A percentile compares a stretch with the other conserved stretches of the same genome.
Evolutionary conservation across 2,888 invertebrate species (phyloP).

Genomic region (Tenthredo distinguenda): DNA sequence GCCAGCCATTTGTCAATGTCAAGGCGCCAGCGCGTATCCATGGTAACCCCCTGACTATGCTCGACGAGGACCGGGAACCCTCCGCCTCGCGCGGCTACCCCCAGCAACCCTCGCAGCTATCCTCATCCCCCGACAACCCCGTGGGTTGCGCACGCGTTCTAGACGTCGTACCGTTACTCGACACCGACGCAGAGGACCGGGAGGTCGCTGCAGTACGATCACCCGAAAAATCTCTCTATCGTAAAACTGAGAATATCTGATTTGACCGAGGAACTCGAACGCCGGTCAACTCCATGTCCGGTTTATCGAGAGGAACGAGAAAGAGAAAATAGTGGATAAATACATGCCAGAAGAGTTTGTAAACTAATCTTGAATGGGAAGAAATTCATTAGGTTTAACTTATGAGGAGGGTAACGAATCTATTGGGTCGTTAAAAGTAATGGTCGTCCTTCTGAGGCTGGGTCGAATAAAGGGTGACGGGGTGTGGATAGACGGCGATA

Average conservation of each 20-base stretch:
- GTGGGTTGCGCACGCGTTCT: conserved; percentile 58
- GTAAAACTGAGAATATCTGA: neutral
- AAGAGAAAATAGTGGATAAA: neutral
- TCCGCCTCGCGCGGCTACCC: conserved; percentile 60
- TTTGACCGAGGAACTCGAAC: neutral
- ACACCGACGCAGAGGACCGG: conserved; percentile 45
- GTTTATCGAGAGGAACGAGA: neutral
- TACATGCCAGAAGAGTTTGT: neutral
- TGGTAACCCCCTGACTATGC: conserved; percentile 74
- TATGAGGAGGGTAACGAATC: conserved; percentile 8
- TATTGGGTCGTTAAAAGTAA: conserved; percentile 43
- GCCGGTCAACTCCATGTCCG: neutral
- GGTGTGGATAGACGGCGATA: conserved; percentile 7
- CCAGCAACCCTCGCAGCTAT: conserved; percentile 54
- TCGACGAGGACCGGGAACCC: conserved; percentile 61
- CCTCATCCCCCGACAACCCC: conserved; percentile 57
- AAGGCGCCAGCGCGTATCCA: conserved; percentile 78
- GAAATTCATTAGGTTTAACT: conserved; percentile 18
- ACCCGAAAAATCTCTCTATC: neutral
- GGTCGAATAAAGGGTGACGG: conserved; percentile 10
- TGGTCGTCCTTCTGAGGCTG: conserved; percentile 15
- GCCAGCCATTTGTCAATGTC: conserved; percentile 78
- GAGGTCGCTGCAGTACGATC: conserved; percentile 71
- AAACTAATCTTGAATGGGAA: neutral
- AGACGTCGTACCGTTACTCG: conserved; percentile 46